Evolutionary conservation across 2,888 invertebrate genomes (phyloP).

Genomic region (Microplitis deprimator): DNA sequence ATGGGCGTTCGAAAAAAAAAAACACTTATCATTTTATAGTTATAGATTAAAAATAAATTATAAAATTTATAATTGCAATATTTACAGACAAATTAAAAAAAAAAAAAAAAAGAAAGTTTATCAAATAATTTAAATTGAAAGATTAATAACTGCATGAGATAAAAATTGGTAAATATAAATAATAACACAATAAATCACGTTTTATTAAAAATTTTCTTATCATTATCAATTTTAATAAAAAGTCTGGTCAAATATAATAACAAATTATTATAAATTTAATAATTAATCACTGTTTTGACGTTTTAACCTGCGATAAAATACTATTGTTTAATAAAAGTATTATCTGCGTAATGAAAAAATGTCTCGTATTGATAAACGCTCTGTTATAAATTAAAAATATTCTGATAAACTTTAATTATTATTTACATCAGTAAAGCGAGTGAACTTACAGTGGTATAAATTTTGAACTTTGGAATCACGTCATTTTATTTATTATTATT

Average conservation of each 20-base stretch:
- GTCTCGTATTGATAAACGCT: not conserved
- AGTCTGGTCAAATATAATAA: conserved; percentile 2
- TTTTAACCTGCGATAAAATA: not conserved
- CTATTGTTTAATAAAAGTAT: not conserved
- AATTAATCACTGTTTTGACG: conserved; percentile 8
- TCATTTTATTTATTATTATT: not conserved
- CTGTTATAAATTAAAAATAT: not conserved
- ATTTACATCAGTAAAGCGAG: not conserved
- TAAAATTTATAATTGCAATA: not conserved
- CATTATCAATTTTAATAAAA: not conserved
- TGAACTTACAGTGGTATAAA: not conserved
- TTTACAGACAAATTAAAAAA: not conserved
- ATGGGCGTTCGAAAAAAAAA: no score
- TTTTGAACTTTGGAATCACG: conserved; percentile 24
- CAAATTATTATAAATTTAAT: not conserved
- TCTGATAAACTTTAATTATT: not conserved
- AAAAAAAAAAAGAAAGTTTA: not conserved
- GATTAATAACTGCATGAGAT: not conserved
- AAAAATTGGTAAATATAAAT: conserved; percentile 1
- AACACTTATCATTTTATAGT: no score
- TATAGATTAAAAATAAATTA: no score
- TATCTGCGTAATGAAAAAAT: not conserved
- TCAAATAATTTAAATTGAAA: not conserved
- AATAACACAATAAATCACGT: not conserved
- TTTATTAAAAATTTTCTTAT: not conserved